Percentiles rank a stretch among this genome's conserved stretches.
Conservation (phyloP, 2,797 vertebrate species). For the Eulemur coronatus region DNA sequence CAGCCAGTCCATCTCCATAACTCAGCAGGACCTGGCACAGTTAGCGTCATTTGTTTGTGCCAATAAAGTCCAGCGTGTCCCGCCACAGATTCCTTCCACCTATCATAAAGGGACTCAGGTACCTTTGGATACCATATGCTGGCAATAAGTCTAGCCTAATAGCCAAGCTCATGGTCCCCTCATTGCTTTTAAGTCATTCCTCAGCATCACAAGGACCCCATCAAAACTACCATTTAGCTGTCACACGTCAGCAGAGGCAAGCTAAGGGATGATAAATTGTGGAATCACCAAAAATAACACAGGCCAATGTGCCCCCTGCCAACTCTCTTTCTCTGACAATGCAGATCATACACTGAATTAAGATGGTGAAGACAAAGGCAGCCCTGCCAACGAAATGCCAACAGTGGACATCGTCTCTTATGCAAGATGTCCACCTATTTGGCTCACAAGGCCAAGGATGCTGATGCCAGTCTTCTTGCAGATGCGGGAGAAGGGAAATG, state of each 20-base stretch:
- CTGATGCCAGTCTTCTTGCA: neutral
- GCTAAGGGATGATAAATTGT: conserved; percentile 52
- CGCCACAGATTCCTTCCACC: conserved; percentile 34
- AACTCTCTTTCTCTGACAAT: neutral
- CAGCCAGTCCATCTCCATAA: conserved; percentile 1
- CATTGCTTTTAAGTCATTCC: conserved; percentile 69
- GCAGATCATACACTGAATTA: neutral
- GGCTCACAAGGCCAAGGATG: neutral
- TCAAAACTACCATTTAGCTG: conserved; percentile 29
- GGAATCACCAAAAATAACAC: neutral
- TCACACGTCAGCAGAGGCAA: conserved; percentile 29
- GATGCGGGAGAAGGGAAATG: neutral
- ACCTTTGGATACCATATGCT: conserved; percentile 51
- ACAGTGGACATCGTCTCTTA: neutral
- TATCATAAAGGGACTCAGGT: conserved; percentile 66
- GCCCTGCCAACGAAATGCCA: neutral
- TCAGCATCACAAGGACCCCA: conserved; percentile 21
- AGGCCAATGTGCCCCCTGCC: neutral
- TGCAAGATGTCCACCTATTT: neutral
- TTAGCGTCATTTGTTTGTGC: conserved; percentile 35
- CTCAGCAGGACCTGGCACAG: neutral
- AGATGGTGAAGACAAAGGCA: neutral
- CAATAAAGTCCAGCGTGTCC: conserved; percentile 25
- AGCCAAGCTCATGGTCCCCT: conserved; percentile 35
- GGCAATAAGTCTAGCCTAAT: conserved; percentile 63